A percentile compares a stretch with the other conserved stretches of the same genome.
phyloP scores from a whole-genome alignment of 1,140 invertebrate genomes.

The Conopomorpha cramerella region DNA sequence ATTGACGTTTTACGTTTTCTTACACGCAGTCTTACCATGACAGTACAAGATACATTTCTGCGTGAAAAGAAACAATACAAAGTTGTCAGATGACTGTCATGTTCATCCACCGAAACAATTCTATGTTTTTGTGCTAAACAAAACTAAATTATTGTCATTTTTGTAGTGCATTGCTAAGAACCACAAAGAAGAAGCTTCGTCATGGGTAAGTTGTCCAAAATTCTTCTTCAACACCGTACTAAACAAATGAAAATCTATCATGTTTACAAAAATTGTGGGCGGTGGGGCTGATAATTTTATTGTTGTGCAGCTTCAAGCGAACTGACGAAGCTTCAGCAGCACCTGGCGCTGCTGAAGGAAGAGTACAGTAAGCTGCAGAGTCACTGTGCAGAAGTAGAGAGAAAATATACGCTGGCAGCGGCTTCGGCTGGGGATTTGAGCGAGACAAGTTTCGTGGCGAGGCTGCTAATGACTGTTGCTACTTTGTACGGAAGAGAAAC shows the following conservation, averaged over 20 bases:
- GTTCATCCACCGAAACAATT: not conserved
- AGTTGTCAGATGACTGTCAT: not conserved
- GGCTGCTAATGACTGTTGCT: conserved; percentile 79
- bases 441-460: conserved; percentile 78
- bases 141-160: conserved; percentile 1
- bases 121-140: conserved; percentile 1
- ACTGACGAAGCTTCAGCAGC: conserved; percentile 81
- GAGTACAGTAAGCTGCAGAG: conserved; percentile 90
- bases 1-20: too few species aligned
- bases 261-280: not conserved
- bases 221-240: too few species aligned
- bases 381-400: conserved; percentile 80
- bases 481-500: conserved; percentile 77
- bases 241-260: too few species aligned
- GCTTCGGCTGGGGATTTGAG: conserved; percentile 56
- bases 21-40: too few species aligned
- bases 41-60: too few species aligned
- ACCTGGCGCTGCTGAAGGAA: conserved; percentile 82
- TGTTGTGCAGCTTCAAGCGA: conserved; percentile 57
- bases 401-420: conserved; percentile 78
- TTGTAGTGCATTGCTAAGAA: not conserved
- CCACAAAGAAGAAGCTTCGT: conserved; percentile 11
- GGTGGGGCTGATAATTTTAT: conserved; percentile 14
- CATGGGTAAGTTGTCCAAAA: conserved; percentile 36
- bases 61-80: too few species aligned